Conservation (phyloP, 2,797 vertebrate species). For the Hydrocynus forskahlii region DNA sequence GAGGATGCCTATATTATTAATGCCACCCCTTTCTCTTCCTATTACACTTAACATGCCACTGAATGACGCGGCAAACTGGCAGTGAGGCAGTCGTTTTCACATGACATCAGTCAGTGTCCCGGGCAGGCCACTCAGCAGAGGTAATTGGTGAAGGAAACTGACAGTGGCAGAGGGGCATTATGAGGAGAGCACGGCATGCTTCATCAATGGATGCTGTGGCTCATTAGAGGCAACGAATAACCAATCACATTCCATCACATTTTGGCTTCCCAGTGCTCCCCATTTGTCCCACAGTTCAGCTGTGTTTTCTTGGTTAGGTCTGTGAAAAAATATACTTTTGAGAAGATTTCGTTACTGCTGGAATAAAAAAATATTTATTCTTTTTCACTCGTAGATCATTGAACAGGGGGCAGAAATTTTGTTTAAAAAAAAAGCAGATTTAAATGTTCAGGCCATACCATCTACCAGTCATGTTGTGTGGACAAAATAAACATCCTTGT, state of each 20-base stretch:
- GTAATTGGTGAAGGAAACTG: constrained; percentile 45
- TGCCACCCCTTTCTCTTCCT: constrained; percentile 51
- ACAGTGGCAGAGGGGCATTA: constrained; percentile 19
- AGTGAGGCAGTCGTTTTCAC: constrained; percentile 15
- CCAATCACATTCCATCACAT: constrained; percentile 8
- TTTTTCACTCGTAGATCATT: not conserved
- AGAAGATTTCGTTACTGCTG: too few species aligned
- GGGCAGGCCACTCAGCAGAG: constrained; percentile 11
- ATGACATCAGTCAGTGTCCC: constrained; percentile 30
- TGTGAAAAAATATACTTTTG: not conserved
- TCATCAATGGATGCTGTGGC: constrained; percentile 25
- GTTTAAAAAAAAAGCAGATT: too few species aligned
- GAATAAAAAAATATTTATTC: not conserved
- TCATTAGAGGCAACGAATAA: constrained; percentile 20
- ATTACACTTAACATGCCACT: constrained; percentile 46
- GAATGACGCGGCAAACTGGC: constrained; percentile 36
- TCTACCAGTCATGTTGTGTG: too few species aligned
- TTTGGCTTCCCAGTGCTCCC: not conserved
- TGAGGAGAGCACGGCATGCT: constrained; percentile 1
- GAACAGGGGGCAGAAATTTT: too few species aligned
- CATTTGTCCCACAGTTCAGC: constrained; percentile 10
- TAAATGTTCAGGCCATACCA: not conserved
- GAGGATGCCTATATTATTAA: constrained; percentile 51
- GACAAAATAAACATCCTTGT: too few species aligned
- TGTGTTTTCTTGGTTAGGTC: not conserved